phyloP scores from a whole-genome alignment of 2,113 vertebrate genomes.

The Murina feae region DNA sequence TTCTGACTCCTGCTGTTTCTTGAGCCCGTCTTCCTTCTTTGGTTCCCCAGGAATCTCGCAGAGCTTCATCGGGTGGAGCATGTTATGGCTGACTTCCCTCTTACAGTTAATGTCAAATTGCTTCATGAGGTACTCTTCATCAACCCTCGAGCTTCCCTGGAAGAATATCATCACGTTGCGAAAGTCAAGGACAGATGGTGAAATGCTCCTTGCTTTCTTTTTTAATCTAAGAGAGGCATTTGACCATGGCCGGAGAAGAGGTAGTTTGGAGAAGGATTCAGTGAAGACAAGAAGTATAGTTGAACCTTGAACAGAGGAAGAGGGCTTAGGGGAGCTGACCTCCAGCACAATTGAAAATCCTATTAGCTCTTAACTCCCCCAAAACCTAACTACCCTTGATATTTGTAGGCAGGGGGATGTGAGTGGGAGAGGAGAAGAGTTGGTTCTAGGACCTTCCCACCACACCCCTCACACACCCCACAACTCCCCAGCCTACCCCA shows the following conservation, averaged over 20 bases:
- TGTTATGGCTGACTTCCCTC: neutral
- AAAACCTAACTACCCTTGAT: neutral
- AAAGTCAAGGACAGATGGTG: neutral
- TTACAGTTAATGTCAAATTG: conserved; percentile 71
- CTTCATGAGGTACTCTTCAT: conserved; percentile 72
- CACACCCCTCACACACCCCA: neutral
- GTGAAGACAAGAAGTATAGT: neutral
- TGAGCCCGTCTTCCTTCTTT: neutral
- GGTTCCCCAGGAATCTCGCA: conserved; percentile 57
- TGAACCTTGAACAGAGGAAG: neutral
- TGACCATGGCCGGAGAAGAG: neutral
- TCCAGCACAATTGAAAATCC: neutral
- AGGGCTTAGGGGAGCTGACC: neutral
- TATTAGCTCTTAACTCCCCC: neutral
- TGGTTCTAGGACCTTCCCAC: neutral
- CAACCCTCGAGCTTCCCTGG: conserved; percentile 66
- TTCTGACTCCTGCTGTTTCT: neutral
- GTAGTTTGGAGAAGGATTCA: neutral
- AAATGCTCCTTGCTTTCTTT: neutral
- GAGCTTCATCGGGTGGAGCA: neutral
- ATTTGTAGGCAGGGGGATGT: neutral
- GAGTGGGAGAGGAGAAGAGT: neutral
- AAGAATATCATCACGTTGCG: neutral
- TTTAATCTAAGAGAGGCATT: neutral
- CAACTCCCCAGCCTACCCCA: neutral